phyloP scores from a whole-genome alignment of 2,888 invertebrate species.

The Leptinotarsa rubiginosa region DNA sequence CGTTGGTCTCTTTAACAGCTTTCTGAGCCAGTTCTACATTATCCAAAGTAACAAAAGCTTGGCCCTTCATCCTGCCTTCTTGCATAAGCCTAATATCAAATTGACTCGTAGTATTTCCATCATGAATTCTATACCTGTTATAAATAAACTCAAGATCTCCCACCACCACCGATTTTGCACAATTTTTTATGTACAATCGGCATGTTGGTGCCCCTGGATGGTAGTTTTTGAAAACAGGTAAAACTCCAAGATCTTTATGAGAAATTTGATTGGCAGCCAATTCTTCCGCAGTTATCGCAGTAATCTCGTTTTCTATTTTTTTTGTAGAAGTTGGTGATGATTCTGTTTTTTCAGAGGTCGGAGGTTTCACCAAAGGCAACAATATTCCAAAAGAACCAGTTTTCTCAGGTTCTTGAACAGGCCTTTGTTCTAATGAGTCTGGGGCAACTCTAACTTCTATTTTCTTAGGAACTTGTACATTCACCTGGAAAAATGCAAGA shows the following conservation, averaged over 20 bases:
- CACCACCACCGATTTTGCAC: constrained; percentile 82
- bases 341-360: constrained; percentile 36
- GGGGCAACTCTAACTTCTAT: constrained; percentile 69
- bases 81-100: constrained; percentile 87
- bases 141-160: constrained; percentile 83
- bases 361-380: constrained; percentile 47
- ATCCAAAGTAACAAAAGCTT: constrained; percentile 90
- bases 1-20: constrained; percentile 88
- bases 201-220: constrained; percentile 82
- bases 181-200: constrained; percentile 93
- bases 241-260: constrained; percentile 75
- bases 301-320: constrained; percentile 50
- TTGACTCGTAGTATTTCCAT: constrained; percentile 64
- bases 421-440: constrained; percentile 52
- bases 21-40: constrained; percentile 75
- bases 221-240: constrained; percentile 89
- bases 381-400: constrained; percentile 59
- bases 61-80: constrained; percentile 96
- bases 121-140: constrained; percentile 71
- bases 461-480: constrained; percentile 64
- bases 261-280: constrained; percentile 77
- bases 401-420: constrained; percentile 37
- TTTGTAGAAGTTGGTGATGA: constrained; percentile 32
- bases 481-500: constrained; percentile 49
- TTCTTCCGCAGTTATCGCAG: constrained; percentile 74